Evolutionary conservation across 1,140 invertebrate species (phyloP).

Genomic region (Hylaeus volcanicus): DNA sequence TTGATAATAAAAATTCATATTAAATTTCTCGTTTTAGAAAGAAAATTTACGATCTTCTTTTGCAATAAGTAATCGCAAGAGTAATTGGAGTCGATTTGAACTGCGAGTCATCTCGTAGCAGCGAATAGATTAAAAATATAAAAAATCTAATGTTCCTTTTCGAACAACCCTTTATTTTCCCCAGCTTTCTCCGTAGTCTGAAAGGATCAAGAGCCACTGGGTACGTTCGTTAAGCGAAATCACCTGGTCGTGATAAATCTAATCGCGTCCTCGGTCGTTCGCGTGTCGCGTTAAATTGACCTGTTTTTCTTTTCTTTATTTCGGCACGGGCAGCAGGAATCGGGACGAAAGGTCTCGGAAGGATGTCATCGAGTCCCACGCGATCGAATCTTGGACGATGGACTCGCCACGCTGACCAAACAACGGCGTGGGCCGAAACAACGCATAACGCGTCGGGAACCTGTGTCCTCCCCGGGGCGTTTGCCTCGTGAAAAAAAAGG

Average conservation of each 20-base stretch:
- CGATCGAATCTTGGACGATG: constrained; percentile 10
- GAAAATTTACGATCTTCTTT: too few relatives aligned
- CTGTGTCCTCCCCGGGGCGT: background rate
- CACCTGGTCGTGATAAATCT: background rate
- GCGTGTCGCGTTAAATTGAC: background rate
- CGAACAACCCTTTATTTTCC: too few relatives aligned
- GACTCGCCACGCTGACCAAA: constrained; percentile 3
- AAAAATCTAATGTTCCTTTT: too few relatives aligned
- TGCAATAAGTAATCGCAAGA: too few relatives aligned
- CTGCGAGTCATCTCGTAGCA: too few relatives aligned
- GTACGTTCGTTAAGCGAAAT: background rate
- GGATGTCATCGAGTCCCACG: constrained; percentile 40
- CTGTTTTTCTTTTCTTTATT: background rate
- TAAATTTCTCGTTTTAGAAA: too few relatives aligned
- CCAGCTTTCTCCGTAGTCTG: too few relatives aligned
- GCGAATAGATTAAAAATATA: too few relatives aligned
- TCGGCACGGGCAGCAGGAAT: background rate
- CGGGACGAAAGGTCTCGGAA: background rate
- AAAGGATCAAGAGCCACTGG: too few relatives aligned
- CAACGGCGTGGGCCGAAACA: constrained; percentile 35
- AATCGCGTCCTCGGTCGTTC: constrained; percentile 15
- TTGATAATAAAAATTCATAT: too few relatives aligned
- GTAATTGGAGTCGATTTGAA: too few relatives aligned
- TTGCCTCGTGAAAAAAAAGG: background rate
- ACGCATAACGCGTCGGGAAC: background rate